These are phyloP conservation scores for Artemia franciscana DNA, from an alignment of 1,140 invertebrate genomes.

Conservation along the genomic window DNA sequence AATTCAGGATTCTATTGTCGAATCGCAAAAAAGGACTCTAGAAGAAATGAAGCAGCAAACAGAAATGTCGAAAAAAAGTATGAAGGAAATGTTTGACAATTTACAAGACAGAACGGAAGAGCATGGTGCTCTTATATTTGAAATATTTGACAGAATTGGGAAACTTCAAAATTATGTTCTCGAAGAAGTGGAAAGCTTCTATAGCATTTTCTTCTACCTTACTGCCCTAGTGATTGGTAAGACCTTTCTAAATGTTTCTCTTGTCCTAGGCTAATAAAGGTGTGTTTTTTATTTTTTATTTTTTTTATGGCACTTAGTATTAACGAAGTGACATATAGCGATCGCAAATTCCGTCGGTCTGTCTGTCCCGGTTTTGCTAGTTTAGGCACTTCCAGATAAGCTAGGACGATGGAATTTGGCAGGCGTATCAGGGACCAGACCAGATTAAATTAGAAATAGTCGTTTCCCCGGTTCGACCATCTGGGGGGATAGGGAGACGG, in stretches of 20 bases:
- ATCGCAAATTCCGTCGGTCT: background rate
- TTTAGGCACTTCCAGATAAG: too few species aligned
- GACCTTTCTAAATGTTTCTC: background rate
- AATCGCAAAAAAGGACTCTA: conserved; percentile 29
- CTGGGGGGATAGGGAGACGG: too few species aligned
- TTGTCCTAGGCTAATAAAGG: background rate
- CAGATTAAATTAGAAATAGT: too few species aligned
- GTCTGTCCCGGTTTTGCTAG: too few species aligned
- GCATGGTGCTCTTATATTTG: conserved; percentile 27
- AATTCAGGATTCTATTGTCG: conserved; percentile 21
- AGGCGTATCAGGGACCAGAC: too few species aligned
- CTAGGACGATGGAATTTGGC: too few species aligned
- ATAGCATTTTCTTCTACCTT: conserved; percentile 30
- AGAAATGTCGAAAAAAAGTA: background rate
- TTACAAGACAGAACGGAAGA: conserved; percentile 20
- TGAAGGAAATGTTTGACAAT: background rate
- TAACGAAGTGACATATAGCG: background rate
- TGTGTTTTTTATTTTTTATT: background rate
- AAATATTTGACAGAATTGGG: conserved; percentile 30
- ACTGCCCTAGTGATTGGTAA: conserved; percentile 22
- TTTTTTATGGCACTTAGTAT: background rate
- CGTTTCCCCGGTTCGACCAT: too few species aligned
- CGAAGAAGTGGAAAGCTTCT: conserved; percentile 31
- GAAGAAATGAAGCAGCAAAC: conserved; percentile 24
- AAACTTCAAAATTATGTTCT: conserved; percentile 26